Percentiles rank a stretch among this genome's conserved stretches.
These are phyloP conservation scores for Danionella dracula DNA, from an alignment of 2,797 vertebrate species.

Conservation along the genomic window DNA sequence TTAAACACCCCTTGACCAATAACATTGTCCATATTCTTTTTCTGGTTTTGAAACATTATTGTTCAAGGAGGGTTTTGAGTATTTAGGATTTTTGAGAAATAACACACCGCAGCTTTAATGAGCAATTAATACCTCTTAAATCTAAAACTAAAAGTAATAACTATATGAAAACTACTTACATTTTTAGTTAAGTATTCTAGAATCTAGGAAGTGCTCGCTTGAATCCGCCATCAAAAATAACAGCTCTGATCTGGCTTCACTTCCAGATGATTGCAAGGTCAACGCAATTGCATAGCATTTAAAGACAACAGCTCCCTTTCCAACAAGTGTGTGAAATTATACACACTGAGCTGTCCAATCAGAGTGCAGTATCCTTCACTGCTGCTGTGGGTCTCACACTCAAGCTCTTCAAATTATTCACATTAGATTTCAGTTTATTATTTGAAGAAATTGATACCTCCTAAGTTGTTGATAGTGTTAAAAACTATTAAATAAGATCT, in stretches of 20 bases:
- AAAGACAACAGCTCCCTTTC: conserved; percentile 76
- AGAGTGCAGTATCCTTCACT: conserved; percentile 76
- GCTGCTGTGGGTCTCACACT: conserved; percentile 75
- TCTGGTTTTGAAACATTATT: no score
- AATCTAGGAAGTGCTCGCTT: no score
- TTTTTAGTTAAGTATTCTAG: not conserved
- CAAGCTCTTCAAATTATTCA: conserved; percentile 41
- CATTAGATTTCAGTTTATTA: conserved; percentile 9
- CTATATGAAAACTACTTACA: not conserved
- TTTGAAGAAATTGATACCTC: not conserved
- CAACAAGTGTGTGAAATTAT: conserved; percentile 62
- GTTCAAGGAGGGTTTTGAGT: no score
- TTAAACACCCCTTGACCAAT: no score
- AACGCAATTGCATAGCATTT: conserved; percentile 73
- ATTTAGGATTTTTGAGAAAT: no score
- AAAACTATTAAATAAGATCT: not conserved
- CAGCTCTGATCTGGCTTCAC: conserved; percentile 27
- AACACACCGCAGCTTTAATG: not conserved
- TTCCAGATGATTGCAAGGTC: conserved; percentile 43
- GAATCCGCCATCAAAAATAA: not conserved
- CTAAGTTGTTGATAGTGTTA: not conserved
- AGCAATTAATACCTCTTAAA: conserved; percentile 3
- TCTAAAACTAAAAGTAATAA: not conserved
- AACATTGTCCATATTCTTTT: no score
- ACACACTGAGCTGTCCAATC: conserved; percentile 75